Evolutionary conservation across 1,140 invertebrate genomes (phyloP), one percentile per base, ranked within the genome.

Genomic region (Lepidurus couesii): DNA sequence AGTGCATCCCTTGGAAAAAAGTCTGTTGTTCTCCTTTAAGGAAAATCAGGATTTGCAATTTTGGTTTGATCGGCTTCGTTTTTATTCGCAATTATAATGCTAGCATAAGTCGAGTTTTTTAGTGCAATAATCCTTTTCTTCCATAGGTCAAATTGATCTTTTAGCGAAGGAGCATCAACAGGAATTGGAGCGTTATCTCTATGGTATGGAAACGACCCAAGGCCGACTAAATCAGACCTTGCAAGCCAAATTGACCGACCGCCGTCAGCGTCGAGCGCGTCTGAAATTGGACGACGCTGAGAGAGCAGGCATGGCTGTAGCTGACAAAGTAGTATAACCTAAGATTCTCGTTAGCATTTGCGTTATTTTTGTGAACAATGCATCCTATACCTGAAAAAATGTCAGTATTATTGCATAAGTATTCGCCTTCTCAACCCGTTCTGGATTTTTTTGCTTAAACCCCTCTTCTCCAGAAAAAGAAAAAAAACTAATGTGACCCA

Each of bases 71-170:
- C 26, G 26, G 26, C 26, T 34, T 34, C 26, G 26, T 3, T 34
- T 34, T 34, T 34, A 34, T 34, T 2, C 26, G 1, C 26, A 4
- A 4, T 34, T 34, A 34, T 34, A 34, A 34, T 34, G 2, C 34
- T 34, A 34, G 3, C 34, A 4, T 34, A 4, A 4, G 34, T 26
- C 34, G 34, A 34, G 34, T 4, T 34, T 34, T 34, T 47, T 65
- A 13, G 53, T 65, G 16, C 53, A 65, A 65, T 65, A 1, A 16
- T 65, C 16, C 8, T 65, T 65, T 21, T 21, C 21, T 65, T 65
- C 6, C 42, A 11, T 80, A 86, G 85, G 85, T 42, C 83, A 86
- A 79, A 86, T 86, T 73, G 82, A 84, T 42, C 80, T 83, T 77
- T 78, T 86, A 74, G 82, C 84, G 34, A 83, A 85, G 77, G 81